These are phyloP conservation scores for Vireo griseus DNA, from an alignment of 2,797 vertebrate genomes.

Conservation along the genomic window DNA sequence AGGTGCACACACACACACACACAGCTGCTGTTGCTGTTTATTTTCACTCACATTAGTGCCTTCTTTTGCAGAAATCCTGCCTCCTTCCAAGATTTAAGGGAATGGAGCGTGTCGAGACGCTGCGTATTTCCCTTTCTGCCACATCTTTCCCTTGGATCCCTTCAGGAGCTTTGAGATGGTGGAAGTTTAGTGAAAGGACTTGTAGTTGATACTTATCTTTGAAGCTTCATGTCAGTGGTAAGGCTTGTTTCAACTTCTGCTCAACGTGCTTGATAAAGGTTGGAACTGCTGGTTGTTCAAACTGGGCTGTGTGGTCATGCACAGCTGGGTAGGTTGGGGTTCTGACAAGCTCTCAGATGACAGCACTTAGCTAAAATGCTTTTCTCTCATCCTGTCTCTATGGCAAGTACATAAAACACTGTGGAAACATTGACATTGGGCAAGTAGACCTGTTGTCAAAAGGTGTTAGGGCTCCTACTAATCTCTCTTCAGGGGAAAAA, in stretches of 20 bases:
- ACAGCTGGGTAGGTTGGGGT: neutral
- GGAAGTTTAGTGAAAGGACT: neutral
- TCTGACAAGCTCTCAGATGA: neutral
- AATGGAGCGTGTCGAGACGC: accelerated
- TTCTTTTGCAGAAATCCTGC: neutral
- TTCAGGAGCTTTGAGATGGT: neutral
- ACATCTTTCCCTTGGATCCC: neutral
- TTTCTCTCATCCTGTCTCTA: neutral
- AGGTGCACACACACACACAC: neutral
- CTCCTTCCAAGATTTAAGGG: neutral
- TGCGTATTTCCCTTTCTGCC: neutral
- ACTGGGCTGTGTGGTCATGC: neutral
- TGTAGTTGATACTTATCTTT: neutral
- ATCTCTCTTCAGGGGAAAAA: neutral
- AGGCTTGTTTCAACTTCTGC: neutral
- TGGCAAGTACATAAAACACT: neutral
- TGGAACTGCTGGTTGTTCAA: neutral
- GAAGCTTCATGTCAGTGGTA: neutral
- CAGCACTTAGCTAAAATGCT: neutral
- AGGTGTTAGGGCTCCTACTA: conserved; percentile 9
- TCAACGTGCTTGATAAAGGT: neutral
- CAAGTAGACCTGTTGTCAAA: conserved; percentile 28
- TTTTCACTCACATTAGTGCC: neutral
- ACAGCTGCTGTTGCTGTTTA: neutral
- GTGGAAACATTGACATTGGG: neutral